Conservation (phyloP, 92 coral and sea anemone genomes). For the Scolanthus callimorphus region DNA sequence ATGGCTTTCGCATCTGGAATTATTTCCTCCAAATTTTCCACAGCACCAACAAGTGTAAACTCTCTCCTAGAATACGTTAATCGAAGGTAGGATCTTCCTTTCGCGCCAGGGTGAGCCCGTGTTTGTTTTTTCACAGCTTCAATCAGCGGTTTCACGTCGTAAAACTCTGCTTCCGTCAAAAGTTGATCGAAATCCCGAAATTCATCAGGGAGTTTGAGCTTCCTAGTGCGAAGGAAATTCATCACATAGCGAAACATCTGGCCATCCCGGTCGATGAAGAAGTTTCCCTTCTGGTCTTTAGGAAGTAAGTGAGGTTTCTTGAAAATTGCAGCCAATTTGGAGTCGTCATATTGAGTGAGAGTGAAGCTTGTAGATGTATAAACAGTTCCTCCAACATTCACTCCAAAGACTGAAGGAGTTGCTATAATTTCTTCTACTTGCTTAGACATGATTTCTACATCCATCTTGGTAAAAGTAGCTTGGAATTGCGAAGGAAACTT, state of each 20-base stretch:
- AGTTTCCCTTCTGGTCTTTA: conserved; percentile 46
- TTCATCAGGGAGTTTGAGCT: conserved; percentile 36
- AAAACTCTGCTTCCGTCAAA: conserved; percentile 49
- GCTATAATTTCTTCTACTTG: conserved; percentile 20
- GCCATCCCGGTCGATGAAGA: conserved; percentile 57
- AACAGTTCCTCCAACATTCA: conserved; percentile 63
- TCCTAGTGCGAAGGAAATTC: conserved; percentile 50
- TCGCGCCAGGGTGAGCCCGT: neutral
- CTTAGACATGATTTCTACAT: too few species aligned
- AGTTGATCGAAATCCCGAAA: conserved; percentile 50
- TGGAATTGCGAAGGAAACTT: too few species aligned
- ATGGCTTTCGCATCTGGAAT: conserved; percentile 31
- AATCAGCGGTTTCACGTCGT: conserved; percentile 30
- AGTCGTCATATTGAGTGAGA: conserved; percentile 51
- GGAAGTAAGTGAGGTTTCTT: conserved; percentile 19
- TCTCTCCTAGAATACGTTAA: conserved; percentile 25
- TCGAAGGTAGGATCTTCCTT: conserved; percentile 6
- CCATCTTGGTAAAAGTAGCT: too few species aligned
- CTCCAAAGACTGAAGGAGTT: conserved; percentile 43
- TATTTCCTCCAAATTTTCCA: conserved; percentile 34
- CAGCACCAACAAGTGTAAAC: conserved; percentile 44
- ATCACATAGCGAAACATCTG: conserved; percentile 41
- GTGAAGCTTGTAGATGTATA: conserved; percentile 63
- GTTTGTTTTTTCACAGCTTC: conserved; percentile 25
- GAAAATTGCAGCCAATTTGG: conserved; percentile 40